phyloP scores from a whole-genome alignment of 2,797 vertebrate genomes.

The Mormyrops boulengeri region DNA sequence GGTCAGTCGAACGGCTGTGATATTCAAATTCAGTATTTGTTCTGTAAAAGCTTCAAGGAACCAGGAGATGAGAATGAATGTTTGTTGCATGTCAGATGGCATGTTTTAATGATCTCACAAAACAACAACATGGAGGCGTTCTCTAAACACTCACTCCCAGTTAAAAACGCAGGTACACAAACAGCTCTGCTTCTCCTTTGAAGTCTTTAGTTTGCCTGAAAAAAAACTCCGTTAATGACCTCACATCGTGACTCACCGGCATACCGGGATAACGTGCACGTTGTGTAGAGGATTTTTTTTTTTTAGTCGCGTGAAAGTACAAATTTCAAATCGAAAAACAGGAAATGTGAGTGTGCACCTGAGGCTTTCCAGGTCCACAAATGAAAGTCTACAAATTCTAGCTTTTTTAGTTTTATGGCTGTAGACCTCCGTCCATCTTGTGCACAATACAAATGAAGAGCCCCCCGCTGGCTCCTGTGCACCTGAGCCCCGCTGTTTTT shows the following conservation, averaged over 20 bases:
- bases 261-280: background rate
- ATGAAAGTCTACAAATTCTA: background rate
- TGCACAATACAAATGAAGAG: background rate
- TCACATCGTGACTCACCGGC: background rate
- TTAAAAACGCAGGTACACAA: background rate
- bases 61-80: background rate
- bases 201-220: background rate
- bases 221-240: conserved; percentile 8
- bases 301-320: background rate
- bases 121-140: background rate
- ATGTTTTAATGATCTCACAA: conserved; percentile 6
- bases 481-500: background rate
- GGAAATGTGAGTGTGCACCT: background rate
- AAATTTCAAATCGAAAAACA: background rate
- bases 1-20: conserved; percentile 30
- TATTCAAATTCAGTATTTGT: conserved; percentile 21
- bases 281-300: background rate
- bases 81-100: background rate
- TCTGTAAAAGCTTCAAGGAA: background rate
- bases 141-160: background rate
- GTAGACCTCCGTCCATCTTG: background rate
- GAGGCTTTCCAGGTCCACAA: background rate
- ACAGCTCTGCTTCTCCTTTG: background rate
- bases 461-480: background rate
- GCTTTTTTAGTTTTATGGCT: background rate